These are phyloP conservation scores for Ceryle rudis DNA, from an alignment of 2,797 vertebrate genomes.

Conservation along the genomic window DNA sequence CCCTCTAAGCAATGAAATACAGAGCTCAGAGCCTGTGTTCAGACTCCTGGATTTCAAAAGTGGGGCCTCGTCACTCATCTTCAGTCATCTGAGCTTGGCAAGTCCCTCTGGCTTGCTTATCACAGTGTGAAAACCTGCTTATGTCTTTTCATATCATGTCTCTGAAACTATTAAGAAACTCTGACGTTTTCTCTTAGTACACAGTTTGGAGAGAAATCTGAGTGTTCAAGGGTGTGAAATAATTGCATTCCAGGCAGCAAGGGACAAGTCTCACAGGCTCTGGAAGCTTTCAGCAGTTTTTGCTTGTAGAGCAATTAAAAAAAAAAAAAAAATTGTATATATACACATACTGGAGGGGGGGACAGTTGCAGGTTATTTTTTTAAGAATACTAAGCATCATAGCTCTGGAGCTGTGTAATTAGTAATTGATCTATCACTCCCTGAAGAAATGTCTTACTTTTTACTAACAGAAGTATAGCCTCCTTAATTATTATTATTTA, in stretches of 20 bases:
- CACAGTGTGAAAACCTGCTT: constrained; percentile 66
- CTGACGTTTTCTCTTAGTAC: constrained; percentile 52
- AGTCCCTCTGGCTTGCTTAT: constrained; percentile 54
- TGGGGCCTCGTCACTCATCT: background rate
- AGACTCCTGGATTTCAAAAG: background rate
- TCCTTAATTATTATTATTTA: background rate
- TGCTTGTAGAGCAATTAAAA: constrained; percentile 30
- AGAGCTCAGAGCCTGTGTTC: background rate
- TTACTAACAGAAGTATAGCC: background rate
- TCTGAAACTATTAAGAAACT: constrained; percentile 60
- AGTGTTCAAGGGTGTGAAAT: constrained; percentile 67
- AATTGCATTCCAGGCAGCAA: constrained; percentile 48
- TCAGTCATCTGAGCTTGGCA: background rate
- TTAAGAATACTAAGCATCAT: constrained; percentile 38
- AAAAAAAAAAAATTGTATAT: constrained; percentile 32
- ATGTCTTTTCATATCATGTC: constrained; percentile 60
- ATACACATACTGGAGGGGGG: constrained; percentile 3
- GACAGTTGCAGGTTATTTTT: constrained; percentile 39
- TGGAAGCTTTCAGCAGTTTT: constrained; percentile 46
- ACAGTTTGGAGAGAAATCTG: constrained; percentile 53
- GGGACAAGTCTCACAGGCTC: constrained; percentile 30
- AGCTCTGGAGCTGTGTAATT: constrained; percentile 70
- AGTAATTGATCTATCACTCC: constrained; percentile 70
- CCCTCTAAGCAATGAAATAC: background rate
- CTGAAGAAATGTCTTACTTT: constrained; percentile 43